These are phyloP conservation scores for Leptopilina clavipes DNA, from an alignment of 1,140 invertebrate species.

Conservation along the genomic window DNA sequence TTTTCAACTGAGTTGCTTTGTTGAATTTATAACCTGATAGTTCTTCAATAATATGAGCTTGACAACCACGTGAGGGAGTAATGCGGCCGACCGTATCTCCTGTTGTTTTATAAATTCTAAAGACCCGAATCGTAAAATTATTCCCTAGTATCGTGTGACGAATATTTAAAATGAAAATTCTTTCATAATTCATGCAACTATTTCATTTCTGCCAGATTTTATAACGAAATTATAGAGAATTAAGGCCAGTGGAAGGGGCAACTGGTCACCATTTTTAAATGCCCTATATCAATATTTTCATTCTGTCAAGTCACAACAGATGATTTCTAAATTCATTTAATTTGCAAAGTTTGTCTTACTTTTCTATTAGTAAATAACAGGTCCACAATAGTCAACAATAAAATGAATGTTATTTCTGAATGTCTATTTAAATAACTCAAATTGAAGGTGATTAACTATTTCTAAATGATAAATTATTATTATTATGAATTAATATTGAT, in stretches of 20 bases:
- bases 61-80: slow-evolving; percentile 47
- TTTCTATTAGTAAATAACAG: neutral
- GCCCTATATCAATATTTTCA: neutral
- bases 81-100: slow-evolving; percentile 10
- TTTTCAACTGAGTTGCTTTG: neutral
- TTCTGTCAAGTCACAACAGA: neutral
- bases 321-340: neutral
- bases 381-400: neutral
- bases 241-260: neutral
- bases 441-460: slow-evolving; percentile 7
- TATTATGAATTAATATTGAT: neutral
- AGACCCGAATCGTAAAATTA: slow-evolving; percentile 16
- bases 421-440: neutral
- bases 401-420: neutral
- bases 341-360: neutral
- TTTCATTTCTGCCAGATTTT: neutral
- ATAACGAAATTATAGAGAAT: neutral
- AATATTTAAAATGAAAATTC: neutral
- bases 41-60: slow-evolving; percentile 34
- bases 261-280: slow-evolving; percentile 6
- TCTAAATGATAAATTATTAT: neutral
- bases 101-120: slow-evolving; percentile 12
- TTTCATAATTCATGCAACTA: too few species aligned
- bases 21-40: slow-evolving; percentile 19
- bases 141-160: neutral